A percentile compares a stretch with the other conserved stretches of the same genome.
phyloP scores from a whole-genome alignment of 2,888 invertebrate genomes.

The Mystacides longicornis region DNA sequence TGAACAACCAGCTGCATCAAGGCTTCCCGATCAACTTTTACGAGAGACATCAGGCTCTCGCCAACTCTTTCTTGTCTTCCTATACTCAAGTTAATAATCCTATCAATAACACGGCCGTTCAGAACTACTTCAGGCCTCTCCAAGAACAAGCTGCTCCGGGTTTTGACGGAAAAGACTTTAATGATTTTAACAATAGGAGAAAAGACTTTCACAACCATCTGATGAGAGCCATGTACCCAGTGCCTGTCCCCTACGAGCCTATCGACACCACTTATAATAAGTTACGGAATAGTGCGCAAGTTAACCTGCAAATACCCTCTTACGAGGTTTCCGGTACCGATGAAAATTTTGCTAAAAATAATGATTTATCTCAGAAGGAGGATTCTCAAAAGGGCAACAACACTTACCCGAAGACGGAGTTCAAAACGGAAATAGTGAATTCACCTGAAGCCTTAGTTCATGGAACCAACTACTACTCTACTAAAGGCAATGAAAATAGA shows the following conservation, averaged over 20 bases:
- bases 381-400: neutral
- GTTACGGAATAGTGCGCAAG: neutral
- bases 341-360: constrained; percentile 7
- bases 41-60: constrained; percentile 21
- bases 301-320: neutral
- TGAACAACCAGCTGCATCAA: constrained; percentile 13
- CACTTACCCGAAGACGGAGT: neutral
- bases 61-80: constrained; percentile 18
- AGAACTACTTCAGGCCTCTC: constrained; percentile 9
- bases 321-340: neutral
- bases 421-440: neutral
- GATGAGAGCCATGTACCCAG: neutral
- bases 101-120: constrained; percentile 4
- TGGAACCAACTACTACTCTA: neutral
- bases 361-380: neutral
- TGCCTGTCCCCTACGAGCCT: neutral
- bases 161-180: neutral
- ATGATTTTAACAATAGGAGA: constrained; percentile 4
- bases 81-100: constrained; percentile 15
- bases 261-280: neutral
- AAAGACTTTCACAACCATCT: constrained; percentile 7
- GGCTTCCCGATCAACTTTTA: constrained; percentile 22
- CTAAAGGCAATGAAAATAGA: neutral
- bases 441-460: neutral
- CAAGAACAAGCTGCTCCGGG: neutral